Evolutionary conservation across 2,888 invertebrate genomes (phyloP), one percentile per base, ranked within the genome.

Genomic region (Philereme vetulata): DNA sequence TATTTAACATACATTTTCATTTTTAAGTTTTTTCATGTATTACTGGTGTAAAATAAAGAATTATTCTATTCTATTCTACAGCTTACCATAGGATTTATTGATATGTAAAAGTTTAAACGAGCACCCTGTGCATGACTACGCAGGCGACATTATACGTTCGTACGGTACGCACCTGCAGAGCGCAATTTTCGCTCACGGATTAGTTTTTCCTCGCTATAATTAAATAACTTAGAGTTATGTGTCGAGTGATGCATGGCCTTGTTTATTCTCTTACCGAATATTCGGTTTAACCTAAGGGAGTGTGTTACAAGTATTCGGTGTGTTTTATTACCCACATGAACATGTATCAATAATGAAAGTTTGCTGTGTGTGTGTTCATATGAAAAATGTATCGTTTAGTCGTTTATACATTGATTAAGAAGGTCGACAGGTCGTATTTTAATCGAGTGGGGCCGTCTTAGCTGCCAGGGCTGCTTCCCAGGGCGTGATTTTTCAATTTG

Each of bases 161-260:
- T 21, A 52, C 4, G 11, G 21, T 40, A 54, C 84, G 83, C 88
- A 89, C 88, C 88, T 90, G 87, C 78, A 81, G 78, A 76, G 81
- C 77, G 80, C 85, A 88, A 89, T 90, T 90, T 90, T 85, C 87
- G 80, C 83, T 82, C 77, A 77, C 78, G 91, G 92, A 92, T 92
- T 91, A 92, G 91, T 92, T 92, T 92, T 92, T 92, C 91, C 84
- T 86, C 84, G 82, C 82, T 85, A 87, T 91, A 92, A 92, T 92
- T 90, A 92, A 92, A 92, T 91, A 92, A 92, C 91, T 92, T 90
- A 85, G 88, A 86, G 88, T 85, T 88, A 86, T 86, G 88, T 85
- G 82, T 76, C 76, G 84, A 74, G 90, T 91, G 92, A 92, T 90
- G 82, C 86, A 91, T 85, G 84, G 78, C 80, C 79, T 72, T 86